These are phyloP conservation scores for Drosophila auraria DNA, from an alignment of 1,140 invertebrate species.

Conservation along the genomic window DNA sequence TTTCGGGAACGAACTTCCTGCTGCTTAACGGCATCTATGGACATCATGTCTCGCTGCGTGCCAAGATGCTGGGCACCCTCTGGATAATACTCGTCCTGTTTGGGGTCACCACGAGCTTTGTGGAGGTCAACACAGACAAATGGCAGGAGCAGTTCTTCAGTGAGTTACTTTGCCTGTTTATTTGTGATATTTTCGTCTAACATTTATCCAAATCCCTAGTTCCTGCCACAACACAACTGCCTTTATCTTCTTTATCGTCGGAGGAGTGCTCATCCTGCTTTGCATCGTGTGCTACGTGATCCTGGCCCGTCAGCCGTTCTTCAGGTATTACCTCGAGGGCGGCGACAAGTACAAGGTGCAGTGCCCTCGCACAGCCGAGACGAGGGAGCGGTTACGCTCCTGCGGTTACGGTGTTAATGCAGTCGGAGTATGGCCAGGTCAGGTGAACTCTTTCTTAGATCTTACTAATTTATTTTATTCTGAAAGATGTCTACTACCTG, in stretches of 20 bases:
- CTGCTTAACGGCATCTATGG: slow-evolving; percentile 93
- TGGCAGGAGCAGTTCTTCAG: slow-evolving; percentile 95
- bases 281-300: slow-evolving; percentile 90
- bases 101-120: slow-evolving; percentile 92
- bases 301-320: slow-evolving; percentile 90
- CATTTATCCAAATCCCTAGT: slow-evolving; percentile 85
- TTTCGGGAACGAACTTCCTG: slow-evolving; percentile 94
- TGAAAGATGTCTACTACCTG: slow-evolving; percentile 93
- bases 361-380: slow-evolving; percentile 59
- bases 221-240: slow-evolving; percentile 91
- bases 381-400: slow-evolving; percentile 86
- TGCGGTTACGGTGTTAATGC: slow-evolving; percentile 93
- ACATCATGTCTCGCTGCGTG: slow-evolving; percentile 89
- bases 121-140: slow-evolving; percentile 92
- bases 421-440: slow-evolving; percentile 91
- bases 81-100: slow-evolving; percentile 91
- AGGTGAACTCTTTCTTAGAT: slow-evolving; percentile 86
- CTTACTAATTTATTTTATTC: background rate
- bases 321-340: slow-evolving; percentile 88
- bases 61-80: slow-evolving; percentile 91
- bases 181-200: background rate
- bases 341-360: slow-evolving; percentile 83
- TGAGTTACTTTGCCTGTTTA: slow-evolving; percentile 85
- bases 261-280: slow-evolving; percentile 90
- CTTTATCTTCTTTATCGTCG: slow-evolving; percentile 94